phyloP scores from a whole-genome alignment of 2,113 vertebrate species.

The Heterochromis multidens region DNA sequence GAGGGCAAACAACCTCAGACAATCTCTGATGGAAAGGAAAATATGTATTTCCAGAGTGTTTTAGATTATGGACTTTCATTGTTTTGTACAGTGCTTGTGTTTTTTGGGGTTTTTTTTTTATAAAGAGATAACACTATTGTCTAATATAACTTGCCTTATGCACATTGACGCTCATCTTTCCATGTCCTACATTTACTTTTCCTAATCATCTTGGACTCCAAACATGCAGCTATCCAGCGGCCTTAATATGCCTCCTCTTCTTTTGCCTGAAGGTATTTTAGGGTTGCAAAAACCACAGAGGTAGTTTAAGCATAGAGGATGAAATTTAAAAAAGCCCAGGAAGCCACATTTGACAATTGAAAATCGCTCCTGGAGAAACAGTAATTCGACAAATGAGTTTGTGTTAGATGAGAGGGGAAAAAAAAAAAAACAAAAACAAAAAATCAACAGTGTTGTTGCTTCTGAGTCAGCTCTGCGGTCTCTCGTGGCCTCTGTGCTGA shows the following conservation, averaged over 20 bases:
- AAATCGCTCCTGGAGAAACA: conserved; percentile 18
- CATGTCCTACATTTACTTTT: conserved; percentile 52
- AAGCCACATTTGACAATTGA: conserved; percentile 33
- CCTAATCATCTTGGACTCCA: conserved; percentile 38
- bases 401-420: conserved; percentile 22
- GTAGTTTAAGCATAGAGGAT: conserved; percentile 27
- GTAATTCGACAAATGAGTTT: conserved; percentile 41
- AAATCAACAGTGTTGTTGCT: conserved; percentile 56
- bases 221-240: conserved; percentile 31
- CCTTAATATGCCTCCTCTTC: conserved; percentile 40
- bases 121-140: conserved; percentile 17
- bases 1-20: conserved; percentile 70
- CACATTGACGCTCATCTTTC: conserved; percentile 24
- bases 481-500: conserved; percentile 40
- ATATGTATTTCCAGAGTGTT: conserved; percentile 62
- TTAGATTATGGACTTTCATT: conserved; percentile 59
- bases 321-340: conserved; percentile 32
- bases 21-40: conserved; percentile 59
- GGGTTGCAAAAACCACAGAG: conserved; percentile 33
- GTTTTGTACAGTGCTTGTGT: conserved; percentile 38
- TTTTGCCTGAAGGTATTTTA: conserved; percentile 44
- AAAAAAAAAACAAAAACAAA: conserved; percentile 28
- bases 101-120: background rate
- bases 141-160: conserved; percentile 2
- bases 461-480: conserved; percentile 48